phyloP scores from a whole-genome alignment of 2,888 invertebrate genomes.

The Sisyra nigra region DNA sequence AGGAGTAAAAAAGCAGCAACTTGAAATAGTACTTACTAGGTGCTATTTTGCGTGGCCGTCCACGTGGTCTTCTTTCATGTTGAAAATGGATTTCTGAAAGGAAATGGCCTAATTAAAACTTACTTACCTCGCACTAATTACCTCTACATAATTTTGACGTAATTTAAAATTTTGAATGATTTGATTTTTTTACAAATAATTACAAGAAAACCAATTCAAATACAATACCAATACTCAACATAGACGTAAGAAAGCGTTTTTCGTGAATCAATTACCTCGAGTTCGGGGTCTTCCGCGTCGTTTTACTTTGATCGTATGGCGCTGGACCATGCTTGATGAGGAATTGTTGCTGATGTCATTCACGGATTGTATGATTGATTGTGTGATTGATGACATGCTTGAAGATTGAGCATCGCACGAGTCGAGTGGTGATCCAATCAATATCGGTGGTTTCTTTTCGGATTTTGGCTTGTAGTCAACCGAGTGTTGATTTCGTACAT shows the following conservation, averaged over 20 bases:
- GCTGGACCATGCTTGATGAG: background rate
- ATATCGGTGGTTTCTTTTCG: background rate
- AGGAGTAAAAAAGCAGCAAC: too few relatives aligned
- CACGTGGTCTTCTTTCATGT: constrained; percentile 1
- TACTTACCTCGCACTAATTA: too few relatives aligned
- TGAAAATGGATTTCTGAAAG: background rate
- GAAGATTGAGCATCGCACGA: background rate
- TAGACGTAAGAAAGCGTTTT: too few relatives aligned
- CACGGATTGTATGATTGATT: constrained; percentile 7
- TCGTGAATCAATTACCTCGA: background rate
- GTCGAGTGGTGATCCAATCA: background rate
- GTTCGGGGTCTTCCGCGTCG: constrained; percentile 5
- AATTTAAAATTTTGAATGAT: too few relatives aligned
- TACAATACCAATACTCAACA: too few relatives aligned
- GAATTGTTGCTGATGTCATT: constrained; percentile 1
- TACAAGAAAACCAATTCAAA: too few relatives aligned
- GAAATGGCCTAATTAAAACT: background rate
- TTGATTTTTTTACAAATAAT: too few relatives aligned
- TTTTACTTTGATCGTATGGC: background rate
- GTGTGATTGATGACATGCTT: background rate
- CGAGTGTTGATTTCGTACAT: background rate
- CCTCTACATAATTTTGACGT: too few relatives aligned
- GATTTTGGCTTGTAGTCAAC: constrained; percentile 2
- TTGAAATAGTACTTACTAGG: background rate
- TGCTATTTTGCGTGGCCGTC: constrained; percentile 1